phyloP scores from a whole-genome alignment of 2,888 invertebrate genomes.

The Amitus sp. region DNA sequence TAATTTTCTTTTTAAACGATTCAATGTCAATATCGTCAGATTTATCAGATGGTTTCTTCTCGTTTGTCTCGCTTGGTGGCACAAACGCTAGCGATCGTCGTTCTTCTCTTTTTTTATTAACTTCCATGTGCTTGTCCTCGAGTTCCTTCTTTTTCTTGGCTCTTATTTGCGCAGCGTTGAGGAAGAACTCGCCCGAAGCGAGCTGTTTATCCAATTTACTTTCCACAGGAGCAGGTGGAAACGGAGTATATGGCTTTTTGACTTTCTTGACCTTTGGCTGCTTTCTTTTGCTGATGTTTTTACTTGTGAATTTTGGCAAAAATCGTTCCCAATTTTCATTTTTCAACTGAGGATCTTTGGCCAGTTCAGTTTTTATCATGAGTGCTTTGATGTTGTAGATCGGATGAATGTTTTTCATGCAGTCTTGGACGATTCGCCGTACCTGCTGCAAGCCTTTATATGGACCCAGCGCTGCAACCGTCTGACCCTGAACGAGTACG shows the following conservation, averaged over 20 bases:
- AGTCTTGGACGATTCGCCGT: slow-evolving; percentile 91
- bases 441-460: slow-evolving; percentile 86
- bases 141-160: slow-evolving; percentile 78
- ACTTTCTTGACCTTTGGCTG: slow-evolving; percentile 86
- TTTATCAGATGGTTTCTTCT: slow-evolving; percentile 46
- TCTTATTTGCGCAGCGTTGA: slow-evolving; percentile 84
- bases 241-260: slow-evolving; percentile 97
- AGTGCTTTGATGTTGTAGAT: slow-evolving; percentile 97
- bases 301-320: slow-evolving; percentile 90
- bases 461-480: slow-evolving; percentile 96
- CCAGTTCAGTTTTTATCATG: slow-evolving; percentile 96
- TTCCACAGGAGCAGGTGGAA: slow-evolving; percentile 93
- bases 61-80: slow-evolving; percentile 76
- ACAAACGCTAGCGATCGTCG: slow-evolving; percentile 83
- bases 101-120: slow-evolving; percentile 78
- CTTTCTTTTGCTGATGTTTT: slow-evolving; percentile 89
- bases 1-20: slow-evolving; percentile 80
- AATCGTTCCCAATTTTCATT: slow-evolving; percentile 98
- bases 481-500: slow-evolving; percentile 96
- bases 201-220: slow-evolving; percentile 94
- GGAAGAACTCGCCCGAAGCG: slow-evolving; percentile 97
- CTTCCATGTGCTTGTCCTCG: slow-evolving; percentile 81
- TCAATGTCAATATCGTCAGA: slow-evolving; percentile 73
- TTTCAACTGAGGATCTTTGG: slow-evolving; percentile 90
- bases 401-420: slow-evolving; percentile 99